Evolutionary conservation across 2,888 invertebrate genomes (phyloP), one percentile per base, ranked within the genome.

Genomic region (Phalera bucephala): DNA sequence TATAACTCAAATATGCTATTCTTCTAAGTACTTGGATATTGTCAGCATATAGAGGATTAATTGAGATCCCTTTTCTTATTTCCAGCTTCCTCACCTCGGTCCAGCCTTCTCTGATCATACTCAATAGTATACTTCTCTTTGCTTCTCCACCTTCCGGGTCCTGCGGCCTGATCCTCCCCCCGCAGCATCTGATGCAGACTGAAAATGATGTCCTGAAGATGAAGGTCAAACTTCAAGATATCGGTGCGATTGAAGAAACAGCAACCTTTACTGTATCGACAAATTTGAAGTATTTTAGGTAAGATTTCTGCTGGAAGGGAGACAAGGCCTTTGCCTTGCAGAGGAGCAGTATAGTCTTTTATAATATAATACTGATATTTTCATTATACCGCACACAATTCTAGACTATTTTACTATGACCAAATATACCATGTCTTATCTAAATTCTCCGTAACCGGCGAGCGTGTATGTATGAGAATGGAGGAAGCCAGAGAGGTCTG

Each of bases 131-230:
- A 1, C 70, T 81, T 0, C 69, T 84, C 6, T 72, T 80, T 33
- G 72, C 77, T 1, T 72, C 80, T 0, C 82, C 81, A 0, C 75
- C 79, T 0, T 66, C 81, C 0, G 80, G 83, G 0, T 76, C 83
- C 2, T 88, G 88, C 25, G 83, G 85, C 0, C 64, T 85, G 10
- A 77, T 85, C 32, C 64, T 85, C 0, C 81, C 82, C 0, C 81
- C 84, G 0, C 64, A 51, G 27, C 71, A 60, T 12, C 61, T 71
- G 26, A 59, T 56, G 58, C 55, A 58, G 51, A 58, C 58, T 0
- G 42, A 48, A 0, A 58, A 53, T 2, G 42, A 72, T 10, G 53
- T 69, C 0, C 52, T 78, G 7, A 48, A 57, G 23, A 28, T 78
- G 1, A 67, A 62, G 19, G 40, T 66, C 0, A 54, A 59, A 3